These are phyloP conservation scores for Teleogryllus oceanicus DNA, from an alignment of 2,888 invertebrate species.

Conservation along the genomic window DNA sequence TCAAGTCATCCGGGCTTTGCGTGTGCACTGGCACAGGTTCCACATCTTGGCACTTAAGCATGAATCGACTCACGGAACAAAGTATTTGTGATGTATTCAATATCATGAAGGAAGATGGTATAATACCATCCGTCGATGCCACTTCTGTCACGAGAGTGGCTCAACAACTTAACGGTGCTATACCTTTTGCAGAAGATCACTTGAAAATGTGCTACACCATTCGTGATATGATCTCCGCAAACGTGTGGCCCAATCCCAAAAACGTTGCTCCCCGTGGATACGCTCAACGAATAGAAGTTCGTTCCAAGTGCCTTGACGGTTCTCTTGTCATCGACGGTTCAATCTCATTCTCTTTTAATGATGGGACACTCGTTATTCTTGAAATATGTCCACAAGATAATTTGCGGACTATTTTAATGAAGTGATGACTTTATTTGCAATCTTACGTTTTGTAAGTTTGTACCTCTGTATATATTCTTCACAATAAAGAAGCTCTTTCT, in stretches of 20 bases:
- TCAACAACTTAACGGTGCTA: background rate
- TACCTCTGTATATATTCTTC: too few species aligned
- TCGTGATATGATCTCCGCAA: conserved; percentile 87
- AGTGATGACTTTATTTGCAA: too few species aligned
- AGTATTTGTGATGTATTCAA: background rate
- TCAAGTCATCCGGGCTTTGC: conserved; percentile 95
- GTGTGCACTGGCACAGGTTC: conserved; percentile 97
- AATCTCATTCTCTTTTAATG: conserved; percentile 88
- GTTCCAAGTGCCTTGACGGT: conserved; percentile 89
- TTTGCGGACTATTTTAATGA: conserved; percentile 46
- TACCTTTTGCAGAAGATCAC: conserved; percentile 52
- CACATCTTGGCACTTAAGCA: conserved; percentile 95
- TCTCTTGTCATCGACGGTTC: conserved; percentile 94
- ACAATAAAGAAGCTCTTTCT: too few species aligned
- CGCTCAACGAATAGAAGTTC: conserved; percentile 69
- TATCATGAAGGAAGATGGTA: background rate
- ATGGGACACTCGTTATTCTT: conserved; percentile 81
- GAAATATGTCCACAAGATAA: conserved; percentile 85
- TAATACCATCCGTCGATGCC: background rate
- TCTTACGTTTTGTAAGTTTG: too few species aligned
- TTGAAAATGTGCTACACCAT: conserved; percentile 83
- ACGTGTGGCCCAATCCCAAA: conserved; percentile 78
- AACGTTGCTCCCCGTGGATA: conserved; percentile 72
- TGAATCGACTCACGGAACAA: conserved; percentile 68
- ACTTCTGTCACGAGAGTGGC: background rate